Evolutionary conservation across 2,113 vertebrate species (phyloP).

Genomic region (Turnix velox): DNA sequence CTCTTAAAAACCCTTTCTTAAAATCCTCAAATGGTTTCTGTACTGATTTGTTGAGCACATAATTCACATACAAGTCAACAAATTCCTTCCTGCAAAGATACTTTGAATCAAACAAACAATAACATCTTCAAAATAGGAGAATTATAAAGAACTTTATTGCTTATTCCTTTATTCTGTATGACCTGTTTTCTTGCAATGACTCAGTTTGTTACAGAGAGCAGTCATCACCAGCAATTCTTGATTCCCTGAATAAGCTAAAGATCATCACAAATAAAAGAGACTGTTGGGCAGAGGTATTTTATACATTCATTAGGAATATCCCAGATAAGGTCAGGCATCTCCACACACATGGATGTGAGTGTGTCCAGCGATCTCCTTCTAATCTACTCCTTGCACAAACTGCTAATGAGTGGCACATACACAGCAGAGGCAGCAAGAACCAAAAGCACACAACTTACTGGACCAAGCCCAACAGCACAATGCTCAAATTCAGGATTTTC

Average conservation of each 20-base stretch:
- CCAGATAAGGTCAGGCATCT: background rate
- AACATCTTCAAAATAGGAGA: background rate
- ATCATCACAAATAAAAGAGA: background rate
- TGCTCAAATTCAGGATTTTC: background rate
- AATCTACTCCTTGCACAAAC: background rate
- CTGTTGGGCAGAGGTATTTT: background rate
- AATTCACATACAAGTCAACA: conserved; percentile 67
- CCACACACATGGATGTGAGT: background rate
- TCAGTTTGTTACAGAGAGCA: background rate
- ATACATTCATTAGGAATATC: background rate
- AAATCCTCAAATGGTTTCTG: conserved; percentile 61
- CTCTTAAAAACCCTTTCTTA: conserved; percentile 58
- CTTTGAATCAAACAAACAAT: background rate
- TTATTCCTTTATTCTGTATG: background rate
- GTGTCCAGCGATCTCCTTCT: background rate
- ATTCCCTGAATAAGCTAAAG: background rate
- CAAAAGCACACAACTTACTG: background rate
- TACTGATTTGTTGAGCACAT: conserved; percentile 57
- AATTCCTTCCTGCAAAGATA: conserved; percentile 64
- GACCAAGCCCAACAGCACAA: background rate
- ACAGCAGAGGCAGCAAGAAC: background rate
- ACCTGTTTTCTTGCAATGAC: background rate
- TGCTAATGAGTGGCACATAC: background rate
- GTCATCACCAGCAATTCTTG: background rate
- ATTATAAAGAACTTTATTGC: background rate